Evolutionary conservation across 2,113 vertebrate species (phyloP).

Genomic region (Nycticryphes semicollaris): DNA sequence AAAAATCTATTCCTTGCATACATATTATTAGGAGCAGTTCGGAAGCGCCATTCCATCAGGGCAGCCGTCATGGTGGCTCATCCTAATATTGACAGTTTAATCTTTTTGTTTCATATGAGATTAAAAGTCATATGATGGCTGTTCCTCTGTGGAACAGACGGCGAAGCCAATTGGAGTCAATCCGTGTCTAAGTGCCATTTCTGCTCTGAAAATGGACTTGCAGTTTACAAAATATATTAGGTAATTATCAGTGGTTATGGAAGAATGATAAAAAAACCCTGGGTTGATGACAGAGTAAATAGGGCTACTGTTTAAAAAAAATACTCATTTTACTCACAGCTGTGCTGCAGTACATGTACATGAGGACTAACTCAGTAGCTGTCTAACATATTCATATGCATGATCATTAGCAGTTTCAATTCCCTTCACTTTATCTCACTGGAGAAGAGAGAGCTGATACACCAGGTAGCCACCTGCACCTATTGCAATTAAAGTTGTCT

Average conservation of each 20-base stretch:
- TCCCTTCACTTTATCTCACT: not conserved
- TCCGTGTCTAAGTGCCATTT: slow-evolving; percentile 60
- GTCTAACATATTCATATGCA: not conserved
- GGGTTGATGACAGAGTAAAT: slow-evolving; percentile 47
- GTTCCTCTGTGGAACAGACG: slow-evolving; percentile 37
- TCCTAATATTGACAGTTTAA: slow-evolving; percentile 77
- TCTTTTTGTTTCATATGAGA: slow-evolving; percentile 77
- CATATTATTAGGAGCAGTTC: slow-evolving; percentile 58
- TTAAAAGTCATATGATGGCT: slow-evolving; percentile 64
- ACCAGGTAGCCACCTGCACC: not conserved
- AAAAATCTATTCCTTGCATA: slow-evolving; percentile 73
- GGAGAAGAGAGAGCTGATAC: not conserved
- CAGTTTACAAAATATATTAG: slow-evolving; percentile 50
- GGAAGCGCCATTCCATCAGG: slow-evolving; percentile 53
- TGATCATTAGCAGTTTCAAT: not conserved
- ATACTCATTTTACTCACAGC: slow-evolving; percentile 1
- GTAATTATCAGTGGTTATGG: slow-evolving; percentile 57
- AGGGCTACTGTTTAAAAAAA: slow-evolving; percentile 13
- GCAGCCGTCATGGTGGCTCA: slow-evolving; percentile 68
- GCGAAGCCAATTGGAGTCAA: slow-evolving; percentile 65
- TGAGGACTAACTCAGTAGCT: not conserved
- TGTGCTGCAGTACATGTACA: not conserved
- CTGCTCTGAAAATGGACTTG: slow-evolving; percentile 49
- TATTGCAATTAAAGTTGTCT: not conserved
- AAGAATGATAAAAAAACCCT: slow-evolving; percentile 27